Conservation (phyloP, 2,888 invertebrate genomes). For the Malthinus seriepunctatus region DNA sequence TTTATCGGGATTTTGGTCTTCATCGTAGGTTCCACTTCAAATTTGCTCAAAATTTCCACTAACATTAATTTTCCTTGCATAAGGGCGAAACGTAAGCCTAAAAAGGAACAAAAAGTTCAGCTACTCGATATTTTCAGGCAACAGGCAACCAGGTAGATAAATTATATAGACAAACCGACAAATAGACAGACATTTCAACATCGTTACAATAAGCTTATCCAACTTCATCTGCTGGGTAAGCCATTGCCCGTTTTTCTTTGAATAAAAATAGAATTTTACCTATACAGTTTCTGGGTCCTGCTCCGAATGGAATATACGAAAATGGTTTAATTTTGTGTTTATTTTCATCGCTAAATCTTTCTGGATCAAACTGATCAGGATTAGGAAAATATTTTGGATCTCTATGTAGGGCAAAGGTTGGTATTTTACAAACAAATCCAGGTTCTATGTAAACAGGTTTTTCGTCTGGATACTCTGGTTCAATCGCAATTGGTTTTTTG, state of each 20-base stretch:
- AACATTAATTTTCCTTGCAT: conserved; percentile 33
- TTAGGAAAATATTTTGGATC: neutral
- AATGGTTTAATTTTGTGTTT: neutral
- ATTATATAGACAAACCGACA: no score
- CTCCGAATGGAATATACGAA: neutral
- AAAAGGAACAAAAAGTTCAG: neutral
- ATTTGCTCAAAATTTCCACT: conserved; percentile 40
- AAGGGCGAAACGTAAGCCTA: conserved; percentile 38
- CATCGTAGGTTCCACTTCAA: conserved; percentile 42
- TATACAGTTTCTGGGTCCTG: neutral
- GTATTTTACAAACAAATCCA: neutral
- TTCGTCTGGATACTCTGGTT: neutral
- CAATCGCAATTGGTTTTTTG: neutral
- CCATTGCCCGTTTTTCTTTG: no score
- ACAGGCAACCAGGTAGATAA: no score
- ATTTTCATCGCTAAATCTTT: neutral
- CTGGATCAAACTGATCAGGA: neutral
- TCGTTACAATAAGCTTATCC: no score
- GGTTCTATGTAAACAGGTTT: neutral
- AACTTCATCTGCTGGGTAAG: no score
- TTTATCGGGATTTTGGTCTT: conserved; percentile 42
- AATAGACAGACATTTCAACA: no score
- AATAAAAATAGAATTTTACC: no score
- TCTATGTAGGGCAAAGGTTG: neutral
- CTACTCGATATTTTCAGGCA: no score